Base-by-base conservation (phyloP, 2,113 vertebrate genomes). In the Heloderma charlesbogerti region DNA sequence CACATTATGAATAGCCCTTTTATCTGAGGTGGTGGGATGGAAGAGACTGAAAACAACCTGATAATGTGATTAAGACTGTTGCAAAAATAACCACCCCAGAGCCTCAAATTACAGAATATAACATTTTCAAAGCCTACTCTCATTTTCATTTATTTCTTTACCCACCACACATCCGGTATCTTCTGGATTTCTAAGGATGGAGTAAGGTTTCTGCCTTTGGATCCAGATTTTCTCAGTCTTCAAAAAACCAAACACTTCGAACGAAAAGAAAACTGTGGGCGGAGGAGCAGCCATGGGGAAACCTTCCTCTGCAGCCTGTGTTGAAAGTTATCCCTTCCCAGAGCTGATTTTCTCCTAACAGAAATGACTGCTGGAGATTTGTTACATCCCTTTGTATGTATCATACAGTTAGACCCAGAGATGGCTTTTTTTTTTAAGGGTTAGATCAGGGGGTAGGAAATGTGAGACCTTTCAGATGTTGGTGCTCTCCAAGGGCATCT, bases 1-100 rank as follows among this genome's bases (percentile, higher is more conserved):
- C 86, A 0, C 20, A 15, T 1, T 79, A 0, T 1, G 6, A 92
- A 20, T 0, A 0, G 4, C 3, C 0, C 6, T 79, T 77, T 51
- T 48, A 18, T 71, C 67, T 71, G 25, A 31, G 22, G 60, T 57
- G 88, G 72, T 54, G 20, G 67, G 20, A 90, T 31, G 88, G 71
- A 29, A 54, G 54, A 60, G 92, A 10, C 22, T 79, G 60, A 86
- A 0, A 71, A 94, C 66, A 72, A 40, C 16, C 6, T 34, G 37
- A 18, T 74, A 20, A 22, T 60, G 74, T 84, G 88, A 69, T 54
- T 88, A 37, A 77, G 40, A 6, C n/a, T 34, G 72, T 3, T 3
- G 45, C 48, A 87, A 51, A 60, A 83, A 85, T 27, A 90, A 89
- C 34, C 27, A 5, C 25, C 16, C 20, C 22, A 18, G n/a, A 71